A percentile compares a stretch with the other conserved stretches of the same genome.
phyloP scores from a whole-genome alignment of 1,140 invertebrate species.

The Phymastichus coffea region DNA sequence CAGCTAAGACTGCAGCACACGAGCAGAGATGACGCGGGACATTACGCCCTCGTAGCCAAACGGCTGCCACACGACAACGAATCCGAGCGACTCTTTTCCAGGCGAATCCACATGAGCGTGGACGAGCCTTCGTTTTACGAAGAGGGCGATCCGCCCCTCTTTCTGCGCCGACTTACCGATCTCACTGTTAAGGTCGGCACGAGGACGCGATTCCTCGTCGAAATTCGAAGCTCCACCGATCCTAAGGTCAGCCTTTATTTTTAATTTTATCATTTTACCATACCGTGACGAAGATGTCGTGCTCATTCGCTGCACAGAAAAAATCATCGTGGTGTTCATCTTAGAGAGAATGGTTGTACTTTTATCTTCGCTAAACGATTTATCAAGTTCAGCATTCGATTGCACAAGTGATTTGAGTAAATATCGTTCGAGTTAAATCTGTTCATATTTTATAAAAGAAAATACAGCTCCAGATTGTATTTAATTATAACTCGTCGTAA shows the following conservation, averaged over 20 bases:
- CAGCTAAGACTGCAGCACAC: conserved; percentile 59
- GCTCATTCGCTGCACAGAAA: neutral
- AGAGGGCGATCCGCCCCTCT: conserved; percentile 70
- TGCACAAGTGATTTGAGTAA: no score
- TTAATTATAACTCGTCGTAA: neutral
- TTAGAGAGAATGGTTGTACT: no score
- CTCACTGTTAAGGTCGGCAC: conserved; percentile 84
- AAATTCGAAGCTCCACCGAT: conserved; percentile 75
- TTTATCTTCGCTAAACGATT: no score
- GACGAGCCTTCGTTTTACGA: conserved; percentile 41
- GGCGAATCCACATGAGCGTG: conserved; percentile 45
- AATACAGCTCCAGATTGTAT: no score
- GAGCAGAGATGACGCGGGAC: conserved; percentile 57
- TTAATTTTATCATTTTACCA: neutral
- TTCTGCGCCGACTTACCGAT: conserved; percentile 74
- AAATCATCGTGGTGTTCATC: no score
- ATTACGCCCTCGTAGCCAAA: conserved; percentile 62
- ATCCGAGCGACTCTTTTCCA: conserved; percentile 39
- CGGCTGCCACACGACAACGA: conserved; percentile 52
- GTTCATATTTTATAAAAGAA: no score
- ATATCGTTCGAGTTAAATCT: no score
- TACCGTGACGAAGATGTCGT: neutral
- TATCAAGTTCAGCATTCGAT: no score
- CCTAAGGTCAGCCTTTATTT: conserved; percentile 63
- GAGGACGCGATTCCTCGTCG: conserved; percentile 77